Percentiles rank a stretch among this genome's conserved stretches.
phyloP scores from a whole-genome alignment of 2,888 invertebrate genomes.

The Lithosia quadra region DNA sequence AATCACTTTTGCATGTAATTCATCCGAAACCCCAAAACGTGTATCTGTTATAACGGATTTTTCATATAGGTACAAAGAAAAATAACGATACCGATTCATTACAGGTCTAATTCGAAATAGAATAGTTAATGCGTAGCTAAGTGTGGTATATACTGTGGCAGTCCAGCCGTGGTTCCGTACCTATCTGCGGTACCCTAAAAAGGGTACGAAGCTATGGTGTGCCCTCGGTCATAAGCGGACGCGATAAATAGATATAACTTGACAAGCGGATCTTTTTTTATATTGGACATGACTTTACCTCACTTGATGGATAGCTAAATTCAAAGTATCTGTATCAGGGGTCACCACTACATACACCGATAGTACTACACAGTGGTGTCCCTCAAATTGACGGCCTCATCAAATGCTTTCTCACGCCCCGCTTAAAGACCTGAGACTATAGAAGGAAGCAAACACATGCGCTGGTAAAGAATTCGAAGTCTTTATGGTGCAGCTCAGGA shows the following conservation, averaged over 20 bases:
- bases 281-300: too few species aligned
- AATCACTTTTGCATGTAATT: neutral
- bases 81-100: constrained; percentile 44
- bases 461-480: too few species aligned
- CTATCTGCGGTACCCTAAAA: constrained; percentile 75
- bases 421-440: too few species aligned
- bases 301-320: too few species aligned
- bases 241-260: constrained; percentile 3
- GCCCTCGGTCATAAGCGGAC: constrained; percentile 32
- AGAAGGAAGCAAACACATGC: too few species aligned
- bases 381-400: too few species aligned
- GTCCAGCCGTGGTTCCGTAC: constrained; percentile 64
- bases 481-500: too few species aligned
- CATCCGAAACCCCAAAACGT: neutral
- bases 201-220: constrained; percentile 64
- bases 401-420: too few species aligned
- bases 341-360: too few species aligned
- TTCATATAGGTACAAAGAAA: constrained; percentile 14
- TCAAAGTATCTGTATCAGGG: too few species aligned
- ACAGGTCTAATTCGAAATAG: constrained; percentile 56
- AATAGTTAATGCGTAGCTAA: constrained; percentile 53
- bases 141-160: constrained; percentile 52
- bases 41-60: neutral
- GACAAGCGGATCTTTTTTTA: too few species aligned
- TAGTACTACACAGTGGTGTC: too few species aligned